Evolutionary conservation across 2,797 vertebrate species (phyloP).

Genomic region (Buceros bicornis): DNA sequence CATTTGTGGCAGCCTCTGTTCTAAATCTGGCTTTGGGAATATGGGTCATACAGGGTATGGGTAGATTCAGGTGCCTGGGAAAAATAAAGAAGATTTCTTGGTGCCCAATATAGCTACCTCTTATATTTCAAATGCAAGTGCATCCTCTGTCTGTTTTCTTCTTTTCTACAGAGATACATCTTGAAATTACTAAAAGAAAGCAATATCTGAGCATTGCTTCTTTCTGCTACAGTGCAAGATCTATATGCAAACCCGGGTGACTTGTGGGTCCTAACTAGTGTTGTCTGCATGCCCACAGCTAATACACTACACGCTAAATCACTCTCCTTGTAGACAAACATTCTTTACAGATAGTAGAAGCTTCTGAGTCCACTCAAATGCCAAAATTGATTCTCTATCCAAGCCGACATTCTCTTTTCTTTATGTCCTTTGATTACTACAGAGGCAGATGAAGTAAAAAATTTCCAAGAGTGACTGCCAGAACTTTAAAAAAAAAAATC

Average conservation of each 20-base stretch:
- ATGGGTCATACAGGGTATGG: background rate
- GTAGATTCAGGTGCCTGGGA: background rate
- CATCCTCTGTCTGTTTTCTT: background rate
- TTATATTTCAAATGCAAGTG: background rate
- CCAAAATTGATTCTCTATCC: background rate
- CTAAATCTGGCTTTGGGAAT: slow-evolving; percentile 2
- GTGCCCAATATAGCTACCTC: background rate
- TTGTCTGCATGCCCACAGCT: background rate
- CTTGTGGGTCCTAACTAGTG: background rate
- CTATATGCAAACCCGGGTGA: background rate
- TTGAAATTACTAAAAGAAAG: background rate
- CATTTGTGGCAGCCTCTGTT: slow-evolving; percentile 18
- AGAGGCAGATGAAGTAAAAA: background rate
- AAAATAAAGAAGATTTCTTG: background rate
- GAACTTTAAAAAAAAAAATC: background rate
- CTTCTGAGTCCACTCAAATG: background rate
- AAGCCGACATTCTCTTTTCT: background rate
- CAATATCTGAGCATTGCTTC: background rate
- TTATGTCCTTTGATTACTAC: background rate
- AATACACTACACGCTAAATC: background rate
- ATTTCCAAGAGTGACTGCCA: background rate
- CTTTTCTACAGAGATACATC: background rate
- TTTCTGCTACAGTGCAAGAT: background rate
- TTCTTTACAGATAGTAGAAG: background rate
- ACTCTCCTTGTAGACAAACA: background rate